Evolutionary conservation across 2,113 vertebrate genomes (phyloP).

Genomic region (Corynorhinus townsendii): DNA sequence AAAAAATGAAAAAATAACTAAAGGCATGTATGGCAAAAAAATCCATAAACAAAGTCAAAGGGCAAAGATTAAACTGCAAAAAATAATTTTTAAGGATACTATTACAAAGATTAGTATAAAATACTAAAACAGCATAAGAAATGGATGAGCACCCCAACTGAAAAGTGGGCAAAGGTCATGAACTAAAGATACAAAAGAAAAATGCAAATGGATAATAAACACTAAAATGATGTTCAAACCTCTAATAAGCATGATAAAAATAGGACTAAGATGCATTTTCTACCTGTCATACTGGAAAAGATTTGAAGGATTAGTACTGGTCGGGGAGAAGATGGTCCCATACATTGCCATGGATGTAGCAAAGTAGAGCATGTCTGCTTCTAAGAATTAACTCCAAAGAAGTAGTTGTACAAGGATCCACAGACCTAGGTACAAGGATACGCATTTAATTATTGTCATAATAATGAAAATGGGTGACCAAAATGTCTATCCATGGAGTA

Average conservation of each 20-base stretch:
- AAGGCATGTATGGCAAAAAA: background rate
- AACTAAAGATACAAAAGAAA: background rate
- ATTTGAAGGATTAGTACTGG: background rate
- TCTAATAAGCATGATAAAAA: background rate
- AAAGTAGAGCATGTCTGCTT: background rate
- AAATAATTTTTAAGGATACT: background rate
- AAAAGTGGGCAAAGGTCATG: background rate
- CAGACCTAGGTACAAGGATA: background rate
- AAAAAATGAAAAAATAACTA: too few relatives aligned
- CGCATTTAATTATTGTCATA: background rate
- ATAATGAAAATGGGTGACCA: background rate
- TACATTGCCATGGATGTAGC: background rate
- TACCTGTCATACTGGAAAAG: background rate
- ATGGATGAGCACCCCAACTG: background rate
- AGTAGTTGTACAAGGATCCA: background rate
- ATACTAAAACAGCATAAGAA: background rate
- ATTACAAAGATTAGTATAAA: background rate
- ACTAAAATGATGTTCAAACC: background rate
- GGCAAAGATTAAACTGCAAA: background rate
- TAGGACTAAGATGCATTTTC: background rate
- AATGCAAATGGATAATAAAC: background rate
- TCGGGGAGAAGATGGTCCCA: background rate
- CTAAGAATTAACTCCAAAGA: background rate
- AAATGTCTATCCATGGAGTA: background rate
- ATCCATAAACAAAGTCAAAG: background rate